phyloP scores from a whole-genome alignment of 2,113 vertebrate genomes.

The Pandion haliaetus region DNA sequence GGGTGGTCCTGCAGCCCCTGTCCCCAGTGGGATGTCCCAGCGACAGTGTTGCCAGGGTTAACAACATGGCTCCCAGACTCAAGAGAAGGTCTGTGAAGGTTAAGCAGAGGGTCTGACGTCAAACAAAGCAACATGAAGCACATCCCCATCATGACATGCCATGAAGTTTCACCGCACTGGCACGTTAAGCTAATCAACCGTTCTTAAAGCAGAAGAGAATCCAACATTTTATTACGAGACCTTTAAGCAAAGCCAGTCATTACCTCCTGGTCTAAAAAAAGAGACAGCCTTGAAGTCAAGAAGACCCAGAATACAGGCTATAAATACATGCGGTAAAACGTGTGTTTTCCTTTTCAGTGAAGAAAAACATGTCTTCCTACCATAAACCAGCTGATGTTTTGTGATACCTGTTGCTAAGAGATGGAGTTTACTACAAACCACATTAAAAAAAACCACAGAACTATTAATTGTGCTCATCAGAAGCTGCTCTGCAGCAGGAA shows the following conservation, averaged over 20 bases:
- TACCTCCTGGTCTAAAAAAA: conserved; percentile 26
- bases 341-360: conserved; percentile 5
- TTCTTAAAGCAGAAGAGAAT: not conserved
- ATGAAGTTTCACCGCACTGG: rapidly evolving
- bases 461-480: not conserved
- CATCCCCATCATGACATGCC: rapidly evolving
- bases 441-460: not conserved
- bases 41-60: not conserved
- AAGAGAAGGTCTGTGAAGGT: not conserved
- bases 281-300: conserved; percentile 20
- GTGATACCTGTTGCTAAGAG: conserved; percentile 58
- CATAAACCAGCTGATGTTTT: conserved; percentile 18
- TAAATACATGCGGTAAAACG: not conserved
- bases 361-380: not conserved
- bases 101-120: not conserved
- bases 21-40: not conserved
- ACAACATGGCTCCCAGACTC: not conserved
- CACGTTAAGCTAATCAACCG: not conserved
- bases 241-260: not conserved
- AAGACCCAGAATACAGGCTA: conserved; percentile 47
- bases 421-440: conserved; percentile 13
- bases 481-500: not conserved
- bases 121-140: not conserved
- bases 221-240: not conserved
- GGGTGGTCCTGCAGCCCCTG: not conserved